These are phyloP conservation scores for Cotesia vestalis DNA, from an alignment of 1,140 invertebrate species.

Conservation along the genomic window DNA sequence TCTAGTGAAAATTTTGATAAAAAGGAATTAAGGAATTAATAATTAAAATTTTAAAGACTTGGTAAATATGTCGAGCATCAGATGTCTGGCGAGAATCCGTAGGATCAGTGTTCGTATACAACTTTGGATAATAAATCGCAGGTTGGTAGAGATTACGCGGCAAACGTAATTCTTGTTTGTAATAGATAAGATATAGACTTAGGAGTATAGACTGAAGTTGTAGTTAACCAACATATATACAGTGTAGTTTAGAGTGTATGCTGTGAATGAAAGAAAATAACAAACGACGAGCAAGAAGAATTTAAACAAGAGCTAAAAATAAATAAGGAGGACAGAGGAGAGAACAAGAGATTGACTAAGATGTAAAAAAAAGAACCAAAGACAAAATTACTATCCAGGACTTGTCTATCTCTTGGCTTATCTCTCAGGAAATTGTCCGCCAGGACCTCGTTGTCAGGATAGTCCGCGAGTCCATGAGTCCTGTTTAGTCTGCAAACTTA, in stretches of 20 bases:
- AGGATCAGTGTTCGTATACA: slow-evolving; percentile 8
- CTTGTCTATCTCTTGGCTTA: slow-evolving; percentile 60
- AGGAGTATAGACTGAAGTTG: not conserved
- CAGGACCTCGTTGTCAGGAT: slow-evolving; percentile 50
- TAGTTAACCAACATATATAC: not conserved
- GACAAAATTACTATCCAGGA: slow-evolving; percentile 30
- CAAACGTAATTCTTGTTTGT: slow-evolving; percentile 65
- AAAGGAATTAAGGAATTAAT: not conserved
- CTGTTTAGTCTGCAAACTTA: slow-evolving; percentile 60
- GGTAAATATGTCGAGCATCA: not conserved
- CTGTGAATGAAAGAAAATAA: slow-evolving; percentile 8
- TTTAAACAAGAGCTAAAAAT: slow-evolving; percentile 28
- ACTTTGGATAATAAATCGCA: slow-evolving; percentile 59
- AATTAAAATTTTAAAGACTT: slow-evolving; percentile 13
- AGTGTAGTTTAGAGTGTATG: slow-evolving; percentile 14
- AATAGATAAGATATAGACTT: slow-evolving; percentile 60
- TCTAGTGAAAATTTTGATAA: not conserved
- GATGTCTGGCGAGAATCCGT: slow-evolving; percentile 8
- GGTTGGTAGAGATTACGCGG: slow-evolving; percentile 56
- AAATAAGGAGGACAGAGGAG: slow-evolving; percentile 35
- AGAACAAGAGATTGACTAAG: not conserved
- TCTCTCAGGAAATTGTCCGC: slow-evolving; percentile 63
- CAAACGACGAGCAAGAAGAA: slow-evolving; percentile 13
- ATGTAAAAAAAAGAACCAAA: slow-evolving; percentile 25
- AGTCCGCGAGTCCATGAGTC: slow-evolving; percentile 51